phyloP scores from a whole-genome alignment of 2,888 invertebrate species.

The Dugesia japonica region DNA sequence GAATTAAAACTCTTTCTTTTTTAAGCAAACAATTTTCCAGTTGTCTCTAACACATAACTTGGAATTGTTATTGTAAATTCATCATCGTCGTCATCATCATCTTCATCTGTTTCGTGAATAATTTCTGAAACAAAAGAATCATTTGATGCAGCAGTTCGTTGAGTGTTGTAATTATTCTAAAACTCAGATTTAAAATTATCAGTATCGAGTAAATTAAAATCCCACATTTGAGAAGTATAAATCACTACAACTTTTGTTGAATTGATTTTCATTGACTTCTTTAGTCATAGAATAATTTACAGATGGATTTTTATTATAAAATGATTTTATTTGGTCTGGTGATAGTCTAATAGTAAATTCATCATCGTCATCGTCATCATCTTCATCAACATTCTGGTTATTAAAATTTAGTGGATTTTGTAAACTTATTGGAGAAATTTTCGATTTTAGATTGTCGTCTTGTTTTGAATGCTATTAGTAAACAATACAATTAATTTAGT shows the following conservation, averaged over 20 bases:
- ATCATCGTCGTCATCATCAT: too few relatives aligned
- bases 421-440: neutral
- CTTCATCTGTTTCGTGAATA: neutral
- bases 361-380: neutral
- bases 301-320: neutral
- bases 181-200: neutral
- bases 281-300: neutral
- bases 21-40: too few relatives aligned
- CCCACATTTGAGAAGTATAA: neutral
- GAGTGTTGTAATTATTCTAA: neutral
- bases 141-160: neutral
- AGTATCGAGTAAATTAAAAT: neutral
- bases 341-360: neutral
- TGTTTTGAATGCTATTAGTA: too few relatives aligned
- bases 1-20: too few relatives aligned
- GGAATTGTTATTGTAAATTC: too few relatives aligned
- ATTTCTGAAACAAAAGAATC: neutral
- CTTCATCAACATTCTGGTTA: neutral
- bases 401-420: neutral
- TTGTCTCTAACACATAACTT: too few relatives aligned
- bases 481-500: too few relatives aligned
- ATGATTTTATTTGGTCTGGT: neutral
- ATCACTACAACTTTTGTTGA: neutral
- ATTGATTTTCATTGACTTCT: neutral
- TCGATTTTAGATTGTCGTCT: neutral